A percentile compares a stretch with the other conserved stretches of the same genome.
These are phyloP conservation scores for Melanotaenia parkinsoni DNA, from an alignment of 2,797 vertebrate genomes.

Conservation along the genomic window DNA sequence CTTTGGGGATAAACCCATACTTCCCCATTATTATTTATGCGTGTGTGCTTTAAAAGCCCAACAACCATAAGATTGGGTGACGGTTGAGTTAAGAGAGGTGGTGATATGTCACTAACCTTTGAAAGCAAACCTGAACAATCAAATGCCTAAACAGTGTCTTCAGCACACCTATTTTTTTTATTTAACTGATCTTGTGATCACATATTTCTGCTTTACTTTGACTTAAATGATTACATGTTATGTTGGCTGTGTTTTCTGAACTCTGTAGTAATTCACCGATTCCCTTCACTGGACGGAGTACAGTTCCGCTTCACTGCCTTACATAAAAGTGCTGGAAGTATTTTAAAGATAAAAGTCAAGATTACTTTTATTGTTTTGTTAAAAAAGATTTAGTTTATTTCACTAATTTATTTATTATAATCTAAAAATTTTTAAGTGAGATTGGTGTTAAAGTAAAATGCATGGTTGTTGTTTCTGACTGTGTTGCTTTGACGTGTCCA, in stretches of 20 bases:
- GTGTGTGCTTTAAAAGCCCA: conserved; percentile 27
- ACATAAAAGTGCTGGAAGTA: conserved; percentile 3
- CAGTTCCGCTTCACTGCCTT: conserved; percentile 4
- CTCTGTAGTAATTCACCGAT: conserved; percentile 41
- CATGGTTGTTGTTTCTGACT: conserved; percentile 22
- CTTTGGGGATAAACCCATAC: conserved; percentile 23
- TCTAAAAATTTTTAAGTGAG: neutral
- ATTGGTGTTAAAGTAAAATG: neutral
- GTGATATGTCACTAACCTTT: conserved; percentile 9
- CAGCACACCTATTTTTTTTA: conserved; percentile 35
- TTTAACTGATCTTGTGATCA: conserved; percentile 61
- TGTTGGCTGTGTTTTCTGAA: conserved; percentile 62
- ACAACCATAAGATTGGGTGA: neutral
- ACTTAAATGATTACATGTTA: conserved; percentile 51
- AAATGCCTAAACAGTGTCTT: conserved; percentile 30
- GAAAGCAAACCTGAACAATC: conserved; percentile 1
- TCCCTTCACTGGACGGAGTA: conserved; percentile 29
- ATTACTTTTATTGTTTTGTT: neutral
- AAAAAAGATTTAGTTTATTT: neutral
- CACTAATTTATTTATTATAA: neutral
- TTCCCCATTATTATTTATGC: conserved; percentile 6
- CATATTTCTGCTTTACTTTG: conserved; percentile 39
- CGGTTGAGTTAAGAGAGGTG: neutral
- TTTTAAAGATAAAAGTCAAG: conserved; percentile 10
- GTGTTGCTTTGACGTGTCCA: neutral